These are phyloP conservation scores for Pachliopta kotzebuea DNA, from an alignment of 2,888 invertebrate species.

Conservation along the genomic window DNA sequence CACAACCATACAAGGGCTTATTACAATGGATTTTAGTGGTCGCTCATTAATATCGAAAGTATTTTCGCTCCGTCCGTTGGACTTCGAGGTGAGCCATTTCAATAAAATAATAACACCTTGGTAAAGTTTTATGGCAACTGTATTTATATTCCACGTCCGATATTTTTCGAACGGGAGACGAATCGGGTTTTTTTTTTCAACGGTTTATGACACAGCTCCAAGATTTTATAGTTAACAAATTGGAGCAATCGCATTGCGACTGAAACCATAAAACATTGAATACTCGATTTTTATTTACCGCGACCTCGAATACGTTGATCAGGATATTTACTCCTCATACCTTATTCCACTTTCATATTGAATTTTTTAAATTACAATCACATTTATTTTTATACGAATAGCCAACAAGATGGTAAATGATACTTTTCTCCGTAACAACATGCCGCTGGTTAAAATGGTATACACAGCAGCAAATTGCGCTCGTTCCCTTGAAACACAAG, in stretches of 20 bases:
- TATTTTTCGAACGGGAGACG: conserved; percentile 44
- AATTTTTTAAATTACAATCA: too few species aligned
- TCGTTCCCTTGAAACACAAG: too few species aligned
- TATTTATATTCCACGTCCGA: conserved; percentile 42
- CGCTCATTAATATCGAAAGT: conserved; percentile 7
- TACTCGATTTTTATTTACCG: conserved; percentile 16
- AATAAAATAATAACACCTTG: conserved; percentile 31
- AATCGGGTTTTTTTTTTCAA: conserved; percentile 37
- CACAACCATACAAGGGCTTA: conserved; percentile 12
- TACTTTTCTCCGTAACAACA: too few species aligned
- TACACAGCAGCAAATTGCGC: too few species aligned
- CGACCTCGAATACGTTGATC: conserved; percentile 18
- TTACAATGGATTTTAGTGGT: conserved; percentile 12
- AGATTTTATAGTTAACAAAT: conserved; percentile 66
- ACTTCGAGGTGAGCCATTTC: conserved; percentile 29
- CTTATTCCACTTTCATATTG: too few species aligned
- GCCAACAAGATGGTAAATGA: too few species aligned
- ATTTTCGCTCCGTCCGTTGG: conserved; percentile 9
- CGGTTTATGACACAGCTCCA: conserved; percentile 50
- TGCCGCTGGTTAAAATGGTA: too few species aligned
- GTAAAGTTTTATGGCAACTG: conserved; percentile 50
- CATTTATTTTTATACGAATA: too few species aligned
- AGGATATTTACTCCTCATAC: conserved; percentile 2
- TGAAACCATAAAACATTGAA: conserved; percentile 50
- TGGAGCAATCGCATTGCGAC: conserved; percentile 60